Conservation (phyloP, 2,888 invertebrate genomes). For the Gymnoscelis rufifasciata region DNA sequence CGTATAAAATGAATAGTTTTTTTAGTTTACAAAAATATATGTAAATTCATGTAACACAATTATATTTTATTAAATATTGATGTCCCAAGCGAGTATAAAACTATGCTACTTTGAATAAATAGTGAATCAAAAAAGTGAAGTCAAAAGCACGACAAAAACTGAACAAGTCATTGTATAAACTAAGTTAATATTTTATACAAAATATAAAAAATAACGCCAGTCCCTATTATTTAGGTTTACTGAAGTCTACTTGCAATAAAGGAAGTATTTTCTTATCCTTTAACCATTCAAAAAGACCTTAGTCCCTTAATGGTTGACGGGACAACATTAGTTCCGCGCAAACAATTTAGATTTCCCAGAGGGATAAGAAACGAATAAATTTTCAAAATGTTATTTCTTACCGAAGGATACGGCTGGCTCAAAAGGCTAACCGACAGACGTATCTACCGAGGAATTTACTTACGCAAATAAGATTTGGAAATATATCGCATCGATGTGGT, state of each 20-base stretch:
- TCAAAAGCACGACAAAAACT: too few relatives aligned
- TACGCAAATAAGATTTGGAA: slow-evolving; percentile 20
- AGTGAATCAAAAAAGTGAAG: too few relatives aligned
- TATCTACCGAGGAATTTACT: slow-evolving; percentile 19
- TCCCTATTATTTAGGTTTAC: slow-evolving; percentile 12
- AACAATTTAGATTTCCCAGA: slow-evolving; percentile 38
- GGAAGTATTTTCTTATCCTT: slow-evolving; percentile 32
- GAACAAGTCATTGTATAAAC: too few relatives aligned
- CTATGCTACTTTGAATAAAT: too few relatives aligned
- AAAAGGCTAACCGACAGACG: slow-evolving; percentile 22
- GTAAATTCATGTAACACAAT: too few relatives aligned
- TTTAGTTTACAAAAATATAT: too few relatives aligned
- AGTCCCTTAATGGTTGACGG: slow-evolving; percentile 38
- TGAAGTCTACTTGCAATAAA: slow-evolving; percentile 21
- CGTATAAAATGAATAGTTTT: too few relatives aligned
- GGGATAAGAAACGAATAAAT: slow-evolving; percentile 32
- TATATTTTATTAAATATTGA: too few relatives aligned
- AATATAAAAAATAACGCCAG: slow-evolving; percentile 5
- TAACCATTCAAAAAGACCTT: slow-evolving; percentile 36
- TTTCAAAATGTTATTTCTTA: slow-evolving; percentile 32
- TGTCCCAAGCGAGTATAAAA: too few relatives aligned
- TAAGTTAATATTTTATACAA: too few relatives aligned
- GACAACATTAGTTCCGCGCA: slow-evolving; percentile 48
- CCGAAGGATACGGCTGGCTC: slow-evolving; percentile 10
- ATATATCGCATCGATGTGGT: slow-evolving; percentile 3